These are phyloP conservation scores for Azorinus chamasolen DNA, from an alignment of 2,888 invertebrate genomes.

Conservation along the genomic window DNA sequence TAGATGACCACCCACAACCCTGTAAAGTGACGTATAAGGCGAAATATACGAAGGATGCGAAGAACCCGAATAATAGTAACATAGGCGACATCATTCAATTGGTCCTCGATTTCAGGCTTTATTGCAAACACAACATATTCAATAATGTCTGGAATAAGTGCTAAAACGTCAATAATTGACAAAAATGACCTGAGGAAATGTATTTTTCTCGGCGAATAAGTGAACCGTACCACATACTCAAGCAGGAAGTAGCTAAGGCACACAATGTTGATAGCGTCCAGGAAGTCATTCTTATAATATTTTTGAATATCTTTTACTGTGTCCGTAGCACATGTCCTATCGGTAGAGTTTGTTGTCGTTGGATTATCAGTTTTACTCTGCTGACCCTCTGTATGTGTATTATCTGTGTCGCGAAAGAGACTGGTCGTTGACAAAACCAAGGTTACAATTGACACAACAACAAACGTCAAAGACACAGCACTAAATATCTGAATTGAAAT, in stretches of 20 bases:
- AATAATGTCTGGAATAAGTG: constrained; percentile 74
- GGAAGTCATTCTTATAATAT: constrained; percentile 38
- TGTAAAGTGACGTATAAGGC: constrained; percentile 74
- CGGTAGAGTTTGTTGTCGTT: too few relatives aligned
- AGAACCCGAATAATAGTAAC: constrained; percentile 71
- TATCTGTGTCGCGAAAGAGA: too few relatives aligned
- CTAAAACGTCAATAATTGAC: constrained; percentile 55
- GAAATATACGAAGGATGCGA: constrained; percentile 76
- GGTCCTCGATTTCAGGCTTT: constrained; percentile 36
- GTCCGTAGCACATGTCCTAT: too few relatives aligned
- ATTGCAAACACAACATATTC: constrained; percentile 65
- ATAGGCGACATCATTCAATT: constrained; percentile 49
- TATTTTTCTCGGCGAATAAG: constrained; percentile 25
- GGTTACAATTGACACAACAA: too few relatives aligned
- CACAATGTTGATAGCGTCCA: constrained; percentile 42
- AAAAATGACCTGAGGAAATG: constrained; percentile 39
- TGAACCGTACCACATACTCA: constrained; percentile 47
- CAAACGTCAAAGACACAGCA: too few relatives aligned
- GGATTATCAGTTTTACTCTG: too few relatives aligned
- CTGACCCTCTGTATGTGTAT: too few relatives aligned
- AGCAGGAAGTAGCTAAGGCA: constrained; percentile 55
- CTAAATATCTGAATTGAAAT: too few relatives aligned
- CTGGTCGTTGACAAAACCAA: too few relatives aligned
- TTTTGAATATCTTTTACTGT: too few relatives aligned
- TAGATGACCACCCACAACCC: constrained; percentile 80